Percentiles rank a stretch among this genome's conserved stretches.
Evolutionary conservation across 1,140 invertebrate genomes (phyloP).

Genomic region (Akabosia matsudoensis): DNA sequence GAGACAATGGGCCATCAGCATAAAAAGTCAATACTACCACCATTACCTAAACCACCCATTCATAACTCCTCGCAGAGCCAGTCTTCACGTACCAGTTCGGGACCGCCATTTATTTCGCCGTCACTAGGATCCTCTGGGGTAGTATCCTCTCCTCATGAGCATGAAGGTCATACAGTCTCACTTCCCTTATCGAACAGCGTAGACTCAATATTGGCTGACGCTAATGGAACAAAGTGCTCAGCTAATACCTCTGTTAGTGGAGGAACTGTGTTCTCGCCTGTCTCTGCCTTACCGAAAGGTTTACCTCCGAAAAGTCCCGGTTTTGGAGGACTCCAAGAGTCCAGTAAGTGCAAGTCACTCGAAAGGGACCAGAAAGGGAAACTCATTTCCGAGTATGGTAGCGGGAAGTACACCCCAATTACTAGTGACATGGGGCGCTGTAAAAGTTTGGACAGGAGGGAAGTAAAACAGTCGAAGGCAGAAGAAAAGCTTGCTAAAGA

Average conservation of each 20-base stretch:
- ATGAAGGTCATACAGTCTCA: neutral
- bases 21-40: conserved; percentile 28
- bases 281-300: conserved; percentile 37
- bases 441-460: conserved; percentile 24
- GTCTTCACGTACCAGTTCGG: conserved; percentile 38
- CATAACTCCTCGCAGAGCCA: conserved; percentile 19
- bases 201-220: conserved; percentile 38
- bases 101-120: conserved; percentile 45
- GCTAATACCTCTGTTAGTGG: conserved; percentile 9
- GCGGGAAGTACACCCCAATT: conserved; percentile 40
- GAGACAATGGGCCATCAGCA: neutral
- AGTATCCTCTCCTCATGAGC: neutral
- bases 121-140: neutral
- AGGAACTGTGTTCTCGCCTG: conserved; percentile 39
- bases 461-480: conserved; percentile 32
- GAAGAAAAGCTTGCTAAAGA: conserved; percentile 23
- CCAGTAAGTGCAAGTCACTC: conserved; percentile 39
- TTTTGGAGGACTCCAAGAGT: neutral
- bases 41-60: conserved; percentile 30
- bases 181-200: conserved; percentile 41
- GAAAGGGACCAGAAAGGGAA: conserved; percentile 35
- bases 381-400: conserved; percentile 26
- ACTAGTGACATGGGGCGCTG: conserved; percentile 35
- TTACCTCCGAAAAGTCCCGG: conserved; percentile 42
- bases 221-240: neutral